Conservation (phyloP, 2,113 vertebrate species). For the Sprattus sprattus region DNA sequence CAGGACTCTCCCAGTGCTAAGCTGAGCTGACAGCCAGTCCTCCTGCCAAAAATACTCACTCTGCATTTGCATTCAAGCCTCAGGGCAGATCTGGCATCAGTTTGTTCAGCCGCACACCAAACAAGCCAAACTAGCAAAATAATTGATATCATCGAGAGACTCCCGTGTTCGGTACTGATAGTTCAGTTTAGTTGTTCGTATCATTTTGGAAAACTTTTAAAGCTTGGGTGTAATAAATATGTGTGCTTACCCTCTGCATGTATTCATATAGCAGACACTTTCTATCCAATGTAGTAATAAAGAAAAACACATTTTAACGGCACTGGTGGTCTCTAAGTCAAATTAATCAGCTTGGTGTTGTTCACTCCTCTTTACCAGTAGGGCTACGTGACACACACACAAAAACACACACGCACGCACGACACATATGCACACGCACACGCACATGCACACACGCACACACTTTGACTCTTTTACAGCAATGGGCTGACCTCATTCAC, state of each 20-base stretch:
- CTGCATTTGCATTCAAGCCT: background rate
- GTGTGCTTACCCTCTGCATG: too few species aligned
- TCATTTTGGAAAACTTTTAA: background rate
- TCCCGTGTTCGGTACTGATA: background rate
- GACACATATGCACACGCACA: too few species aligned
- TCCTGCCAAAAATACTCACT: background rate
- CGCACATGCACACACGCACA: background rate
- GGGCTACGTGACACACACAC: background rate
- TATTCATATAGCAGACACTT: background rate
- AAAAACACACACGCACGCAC: too few species aligned
- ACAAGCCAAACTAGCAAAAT: conserved; percentile 11
- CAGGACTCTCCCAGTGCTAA: background rate
- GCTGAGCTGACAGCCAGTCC: background rate
- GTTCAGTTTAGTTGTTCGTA: background rate
- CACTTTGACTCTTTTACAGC: too few species aligned
- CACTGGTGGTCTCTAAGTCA: background rate
- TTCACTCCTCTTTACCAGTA: background rate
- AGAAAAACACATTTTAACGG: background rate
- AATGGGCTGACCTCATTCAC: too few species aligned
- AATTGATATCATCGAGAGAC: conserved; percentile 7
- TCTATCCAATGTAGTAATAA: background rate
- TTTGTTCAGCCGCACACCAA: background rate
- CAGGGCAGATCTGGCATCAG: background rate
- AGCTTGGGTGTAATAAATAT: background rate
- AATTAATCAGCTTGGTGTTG: background rate